phyloP scores from a whole-genome alignment of 2,888 invertebrate genomes.

The Phalera bucephala region DNA sequence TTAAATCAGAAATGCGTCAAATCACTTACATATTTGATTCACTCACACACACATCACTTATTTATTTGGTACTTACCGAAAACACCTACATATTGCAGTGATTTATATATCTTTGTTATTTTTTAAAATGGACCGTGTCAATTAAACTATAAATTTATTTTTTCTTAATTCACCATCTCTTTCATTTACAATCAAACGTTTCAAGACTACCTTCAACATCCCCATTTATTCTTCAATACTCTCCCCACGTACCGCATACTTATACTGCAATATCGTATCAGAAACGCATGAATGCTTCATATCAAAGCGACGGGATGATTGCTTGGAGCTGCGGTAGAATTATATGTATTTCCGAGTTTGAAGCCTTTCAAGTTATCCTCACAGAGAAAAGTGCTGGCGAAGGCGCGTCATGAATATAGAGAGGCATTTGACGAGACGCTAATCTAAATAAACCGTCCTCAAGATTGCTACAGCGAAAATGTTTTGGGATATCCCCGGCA shows the following conservation, averaged over 20 bases:
- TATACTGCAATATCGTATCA: constrained; percentile 17
- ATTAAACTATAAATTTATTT: too few species aligned
- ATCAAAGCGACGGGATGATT: constrained; percentile 33
- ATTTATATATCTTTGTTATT: too few species aligned
- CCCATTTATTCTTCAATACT: constrained; percentile 7
- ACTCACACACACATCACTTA: too few species aligned
- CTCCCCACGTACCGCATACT: not conserved
- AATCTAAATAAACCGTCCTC: constrained; percentile 57
- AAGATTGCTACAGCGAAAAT: constrained; percentile 46
- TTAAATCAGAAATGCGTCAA: too few species aligned
- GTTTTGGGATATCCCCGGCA: constrained; percentile 40
- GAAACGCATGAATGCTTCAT: constrained; percentile 26
- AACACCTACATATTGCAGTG: too few species aligned
- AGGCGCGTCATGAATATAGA: constrained; percentile 55
- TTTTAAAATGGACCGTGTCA: too few species aligned
- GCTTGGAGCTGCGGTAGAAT: constrained; percentile 34
- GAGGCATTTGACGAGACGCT: constrained; percentile 44
- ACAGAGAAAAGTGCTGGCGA: constrained; percentile 37
- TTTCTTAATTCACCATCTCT: too few species aligned
- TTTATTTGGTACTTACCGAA: too few species aligned
- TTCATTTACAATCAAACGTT: not conserved
- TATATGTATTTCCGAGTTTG: constrained; percentile 43
- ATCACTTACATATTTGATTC: too few species aligned
- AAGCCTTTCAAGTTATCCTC: constrained; percentile 33
- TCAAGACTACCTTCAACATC: constrained; percentile 1